These are phyloP conservation scores for Odobenus rosmarus DNA, from an alignment of 2,113 vertebrate species.

Conservation along the genomic window DNA sequence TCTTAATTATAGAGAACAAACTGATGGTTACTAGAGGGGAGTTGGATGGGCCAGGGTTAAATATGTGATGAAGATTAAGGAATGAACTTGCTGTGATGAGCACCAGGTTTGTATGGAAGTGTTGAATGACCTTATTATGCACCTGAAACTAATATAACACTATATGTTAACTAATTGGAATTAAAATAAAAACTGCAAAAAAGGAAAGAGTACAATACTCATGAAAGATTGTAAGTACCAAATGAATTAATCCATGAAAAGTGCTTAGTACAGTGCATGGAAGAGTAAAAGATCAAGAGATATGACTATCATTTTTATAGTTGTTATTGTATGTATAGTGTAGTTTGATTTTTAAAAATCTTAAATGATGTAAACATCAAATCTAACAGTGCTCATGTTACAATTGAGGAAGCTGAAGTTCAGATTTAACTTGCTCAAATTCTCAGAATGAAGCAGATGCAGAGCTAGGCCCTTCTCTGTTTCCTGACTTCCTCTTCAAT, in stretches of 20 bases:
- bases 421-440: constrained; percentile 1
- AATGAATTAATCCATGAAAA: neutral
- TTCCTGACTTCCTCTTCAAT: neutral
- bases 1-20: neutral
- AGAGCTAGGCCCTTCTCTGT: neutral
- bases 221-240: neutral
- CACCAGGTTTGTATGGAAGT: neutral
- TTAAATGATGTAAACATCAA: neutral
- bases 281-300: neutral
- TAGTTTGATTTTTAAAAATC: constrained; percentile 25
- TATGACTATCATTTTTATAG: neutral
- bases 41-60: neutral
- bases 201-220: neutral
- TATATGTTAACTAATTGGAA: neutral
- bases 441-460: neutral
- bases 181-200: neutral
- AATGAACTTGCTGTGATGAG: neutral
- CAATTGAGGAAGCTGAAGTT: neutral
- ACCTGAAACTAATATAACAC: neutral
- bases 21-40: neutral
- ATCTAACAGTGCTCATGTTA: neutral
- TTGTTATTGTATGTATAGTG: neutral
- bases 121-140: neutral
- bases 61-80: neutral
- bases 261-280: neutral